phyloP scores from a whole-genome alignment of 2,888 invertebrate genomes.

The Acrobasis repandana region DNA sequence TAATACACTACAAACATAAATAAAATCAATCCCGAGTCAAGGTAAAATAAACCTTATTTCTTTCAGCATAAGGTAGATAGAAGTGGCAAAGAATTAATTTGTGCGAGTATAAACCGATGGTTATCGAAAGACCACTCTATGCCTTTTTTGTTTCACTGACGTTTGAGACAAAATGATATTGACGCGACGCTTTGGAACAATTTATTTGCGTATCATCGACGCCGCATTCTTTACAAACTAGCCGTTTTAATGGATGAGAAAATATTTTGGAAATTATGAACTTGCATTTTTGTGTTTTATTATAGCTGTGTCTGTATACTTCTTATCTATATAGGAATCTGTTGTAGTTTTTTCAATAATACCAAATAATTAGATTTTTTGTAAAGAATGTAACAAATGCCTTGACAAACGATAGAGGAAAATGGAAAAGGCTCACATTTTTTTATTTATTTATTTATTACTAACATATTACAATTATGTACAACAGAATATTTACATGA shows the following conservation, averaged over 20 bases:
- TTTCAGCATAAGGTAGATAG: not conserved
- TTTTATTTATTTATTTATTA: too few species aligned
- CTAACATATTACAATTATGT: too few species aligned
- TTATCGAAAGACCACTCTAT: conserved; percentile 60
- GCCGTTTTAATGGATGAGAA: conserved; percentile 15
- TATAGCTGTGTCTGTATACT: too few species aligned
- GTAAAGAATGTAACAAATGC: too few species aligned
- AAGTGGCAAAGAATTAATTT: conserved; percentile 5
- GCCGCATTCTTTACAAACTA: conserved; percentile 16
- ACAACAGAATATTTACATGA: too few species aligned
- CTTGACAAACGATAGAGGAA: too few species aligned
- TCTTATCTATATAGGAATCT: too few species aligned
- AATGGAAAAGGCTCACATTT: too few species aligned
- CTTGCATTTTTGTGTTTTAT: not conserved
- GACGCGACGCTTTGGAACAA: conserved; percentile 62
- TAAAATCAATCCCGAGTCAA: conserved; percentile 7
- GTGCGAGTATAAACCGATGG: conserved; percentile 43
- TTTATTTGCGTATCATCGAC: conserved; percentile 71
- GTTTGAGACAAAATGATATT: conserved; percentile 74
- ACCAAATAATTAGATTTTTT: too few species aligned
- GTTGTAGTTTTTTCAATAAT: too few species aligned
- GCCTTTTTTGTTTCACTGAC: conserved; percentile 55
- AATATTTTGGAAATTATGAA: conserved; percentile 21
- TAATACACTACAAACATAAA: conserved; percentile 58
- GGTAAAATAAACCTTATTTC: not conserved